A percentile compares a stretch with the other conserved stretches of the same genome.
Evolutionary conservation across 2,888 invertebrate genomes (phyloP).

Genomic region (Drosophila algonquin): DNA sequence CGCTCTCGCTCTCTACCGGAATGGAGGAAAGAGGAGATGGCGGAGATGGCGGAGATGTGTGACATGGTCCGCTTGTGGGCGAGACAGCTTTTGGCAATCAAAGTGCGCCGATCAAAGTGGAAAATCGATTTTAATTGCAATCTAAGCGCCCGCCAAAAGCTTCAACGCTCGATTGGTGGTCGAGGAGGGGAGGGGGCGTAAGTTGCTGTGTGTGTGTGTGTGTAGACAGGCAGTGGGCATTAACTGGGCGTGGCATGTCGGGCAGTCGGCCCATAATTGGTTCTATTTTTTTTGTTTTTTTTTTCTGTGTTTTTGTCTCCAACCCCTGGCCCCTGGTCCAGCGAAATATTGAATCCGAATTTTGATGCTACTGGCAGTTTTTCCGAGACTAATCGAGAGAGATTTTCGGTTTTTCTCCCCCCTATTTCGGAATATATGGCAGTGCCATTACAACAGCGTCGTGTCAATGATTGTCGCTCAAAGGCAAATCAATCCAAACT

Average conservation of each 20-base stretch:
- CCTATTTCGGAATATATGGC: background rate
- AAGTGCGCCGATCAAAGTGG: constrained; percentile 73
- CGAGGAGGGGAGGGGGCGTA: constrained; percentile 27
- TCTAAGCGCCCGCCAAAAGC: constrained; percentile 55
- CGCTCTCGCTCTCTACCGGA: constrained; percentile 36
- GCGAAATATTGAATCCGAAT: constrained; percentile 52
- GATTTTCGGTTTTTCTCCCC: background rate
- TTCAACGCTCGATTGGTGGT: constrained; percentile 49
- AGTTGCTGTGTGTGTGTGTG: background rate
- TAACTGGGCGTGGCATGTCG: constrained; percentile 31
- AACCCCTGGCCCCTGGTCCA: background rate
- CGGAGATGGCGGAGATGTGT: no score
- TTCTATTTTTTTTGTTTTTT: background rate
- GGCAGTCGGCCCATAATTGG: background rate
- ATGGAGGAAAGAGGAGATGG: constrained; percentile 1
- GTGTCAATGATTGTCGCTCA: constrained; percentile 38
- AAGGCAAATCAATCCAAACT: constrained; percentile 42
- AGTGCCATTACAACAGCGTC: constrained; percentile 52
- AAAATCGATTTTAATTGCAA: constrained; percentile 79
- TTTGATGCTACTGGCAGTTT: constrained; percentile 26
- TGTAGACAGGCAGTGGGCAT: constrained; percentile 2
- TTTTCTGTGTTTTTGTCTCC: no score
- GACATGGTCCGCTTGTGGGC: constrained; percentile 30
- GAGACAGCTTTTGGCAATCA: constrained; percentile 70
- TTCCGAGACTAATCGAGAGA: constrained; percentile 1